A percentile compares a stretch with the other conserved stretches of the same genome.
phyloP scores from a whole-genome alignment of 2,888 invertebrate genomes.

The Thysanoteuthis rhombus region DNA sequence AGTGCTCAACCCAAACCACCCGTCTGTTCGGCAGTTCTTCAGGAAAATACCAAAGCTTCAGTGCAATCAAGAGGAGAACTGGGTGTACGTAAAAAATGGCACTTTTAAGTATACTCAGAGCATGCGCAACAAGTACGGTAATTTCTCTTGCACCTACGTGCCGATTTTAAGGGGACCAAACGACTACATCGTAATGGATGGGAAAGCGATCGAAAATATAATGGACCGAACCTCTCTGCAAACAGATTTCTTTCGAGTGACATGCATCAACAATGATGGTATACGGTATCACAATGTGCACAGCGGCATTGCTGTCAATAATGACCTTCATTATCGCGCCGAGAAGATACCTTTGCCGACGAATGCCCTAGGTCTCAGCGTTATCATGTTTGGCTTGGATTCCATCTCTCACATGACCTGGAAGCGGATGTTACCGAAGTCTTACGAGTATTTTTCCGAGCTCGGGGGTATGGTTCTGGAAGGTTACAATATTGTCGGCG shows the following conservation, averaged over 20 bases:
- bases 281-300: slow-evolving; percentile 77
- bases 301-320: slow-evolving; percentile 70
- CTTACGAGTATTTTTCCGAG: slow-evolving; percentile 57
- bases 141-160: slow-evolving; percentile 73
- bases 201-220: slow-evolving; percentile 47
- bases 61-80: slow-evolving; percentile 76
- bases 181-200: slow-evolving; percentile 48
- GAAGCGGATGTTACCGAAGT: slow-evolving; percentile 59
- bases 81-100: slow-evolving; percentile 82
- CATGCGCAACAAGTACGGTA: slow-evolving; percentile 68
- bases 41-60: slow-evolving; percentile 74
- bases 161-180: slow-evolving; percentile 59
- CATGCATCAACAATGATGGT: slow-evolving; percentile 55
- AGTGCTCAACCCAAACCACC: slow-evolving; percentile 75
- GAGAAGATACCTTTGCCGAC: slow-evolving; percentile 36
- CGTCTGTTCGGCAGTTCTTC: slow-evolving; percentile 80
- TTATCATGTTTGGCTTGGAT: slow-evolving; percentile 88
- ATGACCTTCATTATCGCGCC: slow-evolving; percentile 35
- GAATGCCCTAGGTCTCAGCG: slow-evolving; percentile 74
- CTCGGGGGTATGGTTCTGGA: slow-evolving; percentile 73
- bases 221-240: slow-evolving; percentile 47
- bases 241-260: slow-evolving; percentile 61
- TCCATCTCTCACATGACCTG: slow-evolving; percentile 83
- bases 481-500: slow-evolving; percentile 71
- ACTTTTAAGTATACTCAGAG: slow-evolving; percentile 71